Conservation (phyloP, 2,797 vertebrate genomes). For the Spizella passerina region DNA sequence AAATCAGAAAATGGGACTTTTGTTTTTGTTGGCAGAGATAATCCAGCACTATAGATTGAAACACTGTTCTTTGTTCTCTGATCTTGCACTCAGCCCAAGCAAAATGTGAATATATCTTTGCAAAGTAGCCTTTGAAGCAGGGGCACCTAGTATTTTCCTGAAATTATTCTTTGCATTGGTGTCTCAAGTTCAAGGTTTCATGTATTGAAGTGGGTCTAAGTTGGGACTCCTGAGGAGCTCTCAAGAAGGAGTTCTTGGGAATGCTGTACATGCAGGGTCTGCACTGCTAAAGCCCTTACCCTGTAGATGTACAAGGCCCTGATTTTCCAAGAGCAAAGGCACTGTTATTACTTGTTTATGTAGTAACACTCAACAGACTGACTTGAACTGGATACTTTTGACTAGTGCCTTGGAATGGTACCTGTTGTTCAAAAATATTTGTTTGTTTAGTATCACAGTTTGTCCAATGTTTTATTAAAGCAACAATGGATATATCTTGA, state of each 20-base stretch:
- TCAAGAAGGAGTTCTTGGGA: neutral
- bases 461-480: neutral
- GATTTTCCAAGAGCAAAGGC: neutral
- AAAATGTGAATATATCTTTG: neutral
- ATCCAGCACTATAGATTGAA: neutral
- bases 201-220: neutral
- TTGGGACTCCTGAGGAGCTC: no score
- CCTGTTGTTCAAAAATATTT: neutral
- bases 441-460: neutral
- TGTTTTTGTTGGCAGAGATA: neutral
- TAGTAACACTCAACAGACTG: neutral
- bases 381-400: neutral
- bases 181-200: neutral
- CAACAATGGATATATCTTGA: neutral
- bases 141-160: neutral
- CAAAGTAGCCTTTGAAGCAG: neutral
- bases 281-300: neutral
- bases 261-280: neutral
- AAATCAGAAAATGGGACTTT: neutral
- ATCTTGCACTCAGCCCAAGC: neutral
- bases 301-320: accelerated
- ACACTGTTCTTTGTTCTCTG: neutral
- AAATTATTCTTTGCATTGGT: neutral
- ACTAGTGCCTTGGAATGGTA: neutral
- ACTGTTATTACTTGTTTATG: neutral